A percentile compares a stretch with the other conserved stretches of the same genome.
Evolutionary conservation across 2,797 vertebrate species (phyloP).

Genomic region (Pempheris klunzingeri): DNA sequence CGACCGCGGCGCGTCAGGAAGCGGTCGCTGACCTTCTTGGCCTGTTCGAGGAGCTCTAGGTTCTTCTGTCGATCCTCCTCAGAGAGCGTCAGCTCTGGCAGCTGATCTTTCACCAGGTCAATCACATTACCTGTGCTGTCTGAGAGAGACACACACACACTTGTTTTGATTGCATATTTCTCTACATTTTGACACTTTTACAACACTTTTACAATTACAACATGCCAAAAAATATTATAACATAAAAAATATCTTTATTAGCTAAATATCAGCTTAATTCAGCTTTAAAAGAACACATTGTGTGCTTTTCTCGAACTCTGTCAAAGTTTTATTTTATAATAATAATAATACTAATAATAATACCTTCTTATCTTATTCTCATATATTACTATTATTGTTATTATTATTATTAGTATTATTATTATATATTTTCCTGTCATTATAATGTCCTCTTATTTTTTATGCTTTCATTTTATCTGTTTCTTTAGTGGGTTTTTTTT

Average conservation of each 20-base stretch:
- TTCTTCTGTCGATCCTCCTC: slow-evolving; percentile 97
- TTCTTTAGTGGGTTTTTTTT: too few species aligned
- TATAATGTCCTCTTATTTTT: too few species aligned
- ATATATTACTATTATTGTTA: too few species aligned
- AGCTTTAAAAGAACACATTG: background rate
- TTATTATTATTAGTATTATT: too few species aligned
- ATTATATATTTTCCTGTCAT: too few species aligned
- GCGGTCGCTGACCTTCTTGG: slow-evolving; percentile 94
- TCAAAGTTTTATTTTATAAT: too few species aligned
- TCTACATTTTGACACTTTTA: background rate
- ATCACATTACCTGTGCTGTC: slow-evolving; percentile 93
- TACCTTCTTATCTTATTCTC: too few species aligned
- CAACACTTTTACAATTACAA: background rate
- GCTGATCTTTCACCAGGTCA: slow-evolving; percentile 92
- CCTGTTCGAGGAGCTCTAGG: slow-evolving; percentile 95
- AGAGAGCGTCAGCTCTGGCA: slow-evolving; percentile 93
- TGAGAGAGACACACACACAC: slow-evolving; percentile 63
- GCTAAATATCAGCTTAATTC: background rate
- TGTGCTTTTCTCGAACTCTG: too few species aligned
- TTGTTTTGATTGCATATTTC: background rate
- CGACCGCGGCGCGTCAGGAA: slow-evolving; percentile 94
- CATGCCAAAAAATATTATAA: background rate
- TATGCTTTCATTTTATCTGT: too few species aligned
- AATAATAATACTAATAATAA: too few species aligned
- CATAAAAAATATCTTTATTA: background rate